Evolutionary conservation across 2,888 invertebrate genomes (phyloP), one percentile per base, ranked within the genome.

Genomic region (Tortricodes alternella): DNA sequence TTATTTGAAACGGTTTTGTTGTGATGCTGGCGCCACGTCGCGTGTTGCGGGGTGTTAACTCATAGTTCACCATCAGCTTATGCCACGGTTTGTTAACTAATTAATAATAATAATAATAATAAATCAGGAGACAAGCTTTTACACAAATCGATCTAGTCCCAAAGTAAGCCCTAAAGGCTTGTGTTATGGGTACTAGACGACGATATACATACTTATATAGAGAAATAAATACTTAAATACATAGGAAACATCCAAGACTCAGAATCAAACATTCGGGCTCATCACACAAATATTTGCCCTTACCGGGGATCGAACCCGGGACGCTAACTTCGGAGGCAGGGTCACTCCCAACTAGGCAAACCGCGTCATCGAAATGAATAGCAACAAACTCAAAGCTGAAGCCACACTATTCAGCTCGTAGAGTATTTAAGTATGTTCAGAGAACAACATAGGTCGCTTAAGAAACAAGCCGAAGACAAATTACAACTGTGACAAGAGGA

Each of bases 401-500:
- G 15, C 23, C 15, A 24, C 23, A 24, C 24, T 3, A 23, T 19
- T 39, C 19, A 39, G 38, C 39, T 8, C 11, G 41, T 9, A 27
- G 41, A 41, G 24, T 41, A 24, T 16, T n/a, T 24, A 6, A 19
- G 18, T 27, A 13, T 18, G 29, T 16, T 44, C 7, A 44, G 29
- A 44, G 44, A 44, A 27, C 29, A 44, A 44, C n/a, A 53, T 18
- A 39, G 27, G 27, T 34, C 13, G 29, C 35, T 49, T 35, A 55
- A 55, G 48, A 56, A 56, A 49, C 46, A 35, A 43, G 37, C 19
- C 37, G 37, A 44, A 29, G 43, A 50, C 56, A 43, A 50, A 55
- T 55, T 43, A 37, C 50, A 50, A 43, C 29, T 50, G 56, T 56
- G 56, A 50, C 56, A 56, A 56, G 56, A 37, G 49, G 50, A 50